These are phyloP conservation scores for Lithodes maja DNA, from an alignment of 2,888 invertebrate species.

Conservation along the genomic window DNA sequence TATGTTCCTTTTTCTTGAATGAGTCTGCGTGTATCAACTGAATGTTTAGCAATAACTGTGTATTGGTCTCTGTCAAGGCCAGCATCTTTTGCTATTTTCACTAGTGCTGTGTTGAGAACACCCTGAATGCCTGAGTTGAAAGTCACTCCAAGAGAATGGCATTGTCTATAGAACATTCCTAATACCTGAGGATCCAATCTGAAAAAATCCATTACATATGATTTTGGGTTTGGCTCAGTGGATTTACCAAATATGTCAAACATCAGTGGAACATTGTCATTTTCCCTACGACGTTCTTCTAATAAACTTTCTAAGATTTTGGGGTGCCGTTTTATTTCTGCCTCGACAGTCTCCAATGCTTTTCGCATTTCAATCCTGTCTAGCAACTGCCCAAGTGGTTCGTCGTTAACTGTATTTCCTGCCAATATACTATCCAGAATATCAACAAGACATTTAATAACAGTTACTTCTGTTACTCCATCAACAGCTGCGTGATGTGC, in stretches of 20 bases:
- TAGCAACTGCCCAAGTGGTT: constrained; percentile 8
- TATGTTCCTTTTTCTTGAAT: background rate
- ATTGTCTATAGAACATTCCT: background rate
- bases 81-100: constrained; percentile 9
- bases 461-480: background rate
- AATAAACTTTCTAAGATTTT: background rate
- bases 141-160: background rate
- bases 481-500: constrained; percentile 1
- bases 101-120: constrained; percentile 32
- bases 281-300: background rate
- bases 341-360: background rate
- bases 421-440: background rate
- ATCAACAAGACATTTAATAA: background rate
- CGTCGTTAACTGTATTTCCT: background rate
- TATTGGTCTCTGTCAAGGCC: constrained; percentile 4
- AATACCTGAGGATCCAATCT: background rate
- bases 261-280: background rate
- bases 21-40: background rate
- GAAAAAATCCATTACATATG: background rate
- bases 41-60: background rate
- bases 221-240: background rate
- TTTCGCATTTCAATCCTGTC: background rate
- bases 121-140: constrained; percentile 4
- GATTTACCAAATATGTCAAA: background rate
- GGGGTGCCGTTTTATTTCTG: constrained; percentile 14